phyloP scores from a whole-genome alignment of 30 jellyfish, hydroid and myxozoan genomes.

The Aurelia aurita region DNA sequence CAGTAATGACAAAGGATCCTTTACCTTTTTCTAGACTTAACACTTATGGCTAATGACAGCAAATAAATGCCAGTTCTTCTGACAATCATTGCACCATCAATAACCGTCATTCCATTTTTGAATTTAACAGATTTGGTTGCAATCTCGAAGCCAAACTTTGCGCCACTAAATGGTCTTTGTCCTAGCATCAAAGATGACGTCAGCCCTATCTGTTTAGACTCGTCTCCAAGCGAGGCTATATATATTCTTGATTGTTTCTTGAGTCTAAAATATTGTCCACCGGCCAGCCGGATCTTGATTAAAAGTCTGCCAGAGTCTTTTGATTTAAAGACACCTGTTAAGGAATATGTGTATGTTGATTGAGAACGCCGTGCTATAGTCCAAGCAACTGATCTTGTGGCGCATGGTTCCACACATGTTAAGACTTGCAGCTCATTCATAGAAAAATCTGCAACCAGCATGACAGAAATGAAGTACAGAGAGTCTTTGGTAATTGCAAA shows the following conservation, averaged over 20 bases:
- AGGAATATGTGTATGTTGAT: slow-evolving; percentile 5
- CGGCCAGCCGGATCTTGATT: background rate
- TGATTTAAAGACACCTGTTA: slow-evolving; percentile 37
- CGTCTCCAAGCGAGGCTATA: slow-evolving; percentile 16
- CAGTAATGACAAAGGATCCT: no score
- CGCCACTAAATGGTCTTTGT: background rate
- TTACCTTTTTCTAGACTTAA: no score
- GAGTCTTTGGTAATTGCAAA: background rate
- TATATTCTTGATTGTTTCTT: slow-evolving; percentile 18
- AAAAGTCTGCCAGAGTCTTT: background rate
- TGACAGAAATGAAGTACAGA: slow-evolving; percentile 9
- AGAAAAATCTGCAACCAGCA: slow-evolving; percentile 21
- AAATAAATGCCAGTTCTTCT: slow-evolving; percentile 47
- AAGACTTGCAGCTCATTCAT: background rate
- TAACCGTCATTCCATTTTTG: background rate
- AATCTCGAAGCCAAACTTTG: background rate
- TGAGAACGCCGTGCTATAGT: background rate
- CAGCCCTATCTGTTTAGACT: background rate
- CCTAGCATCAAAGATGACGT: background rate
- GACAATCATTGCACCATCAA: slow-evolving; percentile 25
- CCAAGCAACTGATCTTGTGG: background rate
- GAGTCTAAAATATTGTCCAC: background rate
- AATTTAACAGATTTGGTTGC: background rate
- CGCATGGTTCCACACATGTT: background rate
- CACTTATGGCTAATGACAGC: background rate